phyloP scores from a whole-genome alignment of 2,888 invertebrate genomes.

The Drosophila merina region DNA sequence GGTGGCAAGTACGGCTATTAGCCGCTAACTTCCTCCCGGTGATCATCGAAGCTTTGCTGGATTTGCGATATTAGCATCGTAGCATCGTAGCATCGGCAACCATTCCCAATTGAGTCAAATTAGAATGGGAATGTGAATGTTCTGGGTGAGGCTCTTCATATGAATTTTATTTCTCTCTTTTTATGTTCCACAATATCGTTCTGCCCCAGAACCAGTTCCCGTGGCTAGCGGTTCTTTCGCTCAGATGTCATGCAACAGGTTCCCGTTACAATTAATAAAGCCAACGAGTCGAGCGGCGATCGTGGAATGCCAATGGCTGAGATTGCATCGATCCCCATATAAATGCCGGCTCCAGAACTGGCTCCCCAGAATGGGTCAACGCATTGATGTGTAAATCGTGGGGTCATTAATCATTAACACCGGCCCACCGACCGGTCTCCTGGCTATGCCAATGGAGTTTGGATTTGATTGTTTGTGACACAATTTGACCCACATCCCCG shows the following conservation, averaged over 20 bases:
- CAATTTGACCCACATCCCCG: slow-evolving; percentile 48
- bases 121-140: slow-evolving; percentile 37
- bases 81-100: slow-evolving; percentile 13
- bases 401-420: slow-evolving; percentile 51
- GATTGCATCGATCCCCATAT: slow-evolving; percentile 73
- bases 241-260: slow-evolving; percentile 66
- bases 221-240: slow-evolving; percentile 59
- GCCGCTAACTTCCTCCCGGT: slow-evolving; percentile 25
- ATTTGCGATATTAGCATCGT: slow-evolving; percentile 51
- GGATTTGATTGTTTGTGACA: slow-evolving; percentile 60
- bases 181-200: slow-evolving; percentile 20
- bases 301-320: slow-evolving; percentile 57
- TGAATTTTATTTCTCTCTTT: not conserved
- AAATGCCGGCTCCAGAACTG: slow-evolving; percentile 61
- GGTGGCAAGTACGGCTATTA: slow-evolving; percentile 49
- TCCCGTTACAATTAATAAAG: slow-evolving; percentile 77
- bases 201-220: slow-evolving; percentile 57
- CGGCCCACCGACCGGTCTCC: slow-evolving; percentile 3
- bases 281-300: slow-evolving; percentile 42
- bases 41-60: slow-evolving; percentile 27
- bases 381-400: slow-evolving; percentile 59
- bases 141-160: slow-evolving; percentile 3
- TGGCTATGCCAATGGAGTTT: slow-evolving; percentile 7
- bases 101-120: slow-evolving; percentile 21
- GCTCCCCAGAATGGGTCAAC: slow-evolving; percentile 66